These are phyloP conservation scores for Ophioderma brevispina DNA, from an alignment of 35 echinoderm and acorn worm species.

Conservation along the genomic window DNA sequence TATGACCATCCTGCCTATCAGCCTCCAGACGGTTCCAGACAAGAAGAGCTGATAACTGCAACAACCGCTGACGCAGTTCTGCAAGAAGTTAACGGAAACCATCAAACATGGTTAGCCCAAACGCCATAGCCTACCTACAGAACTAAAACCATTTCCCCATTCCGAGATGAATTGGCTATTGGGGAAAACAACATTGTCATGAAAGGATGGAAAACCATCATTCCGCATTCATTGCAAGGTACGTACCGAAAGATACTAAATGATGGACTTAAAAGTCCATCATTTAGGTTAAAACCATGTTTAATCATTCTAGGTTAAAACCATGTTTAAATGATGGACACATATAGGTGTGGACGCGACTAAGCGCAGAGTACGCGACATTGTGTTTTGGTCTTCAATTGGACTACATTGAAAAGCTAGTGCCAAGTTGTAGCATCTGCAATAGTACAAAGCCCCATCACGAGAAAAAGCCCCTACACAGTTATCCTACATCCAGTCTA, in stretches of 20 bases:
- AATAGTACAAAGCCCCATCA: background rate
- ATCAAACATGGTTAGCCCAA: constrained; percentile 12
- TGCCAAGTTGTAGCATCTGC: background rate
- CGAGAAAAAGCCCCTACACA: background rate
- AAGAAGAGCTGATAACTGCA: background rate
- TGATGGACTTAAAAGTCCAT: too few species aligned
- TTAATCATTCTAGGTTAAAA: too few species aligned
- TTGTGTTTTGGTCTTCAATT: constrained; percentile 1
- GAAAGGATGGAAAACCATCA: background rate
- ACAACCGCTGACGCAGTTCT: constrained; percentile 14
- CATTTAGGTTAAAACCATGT: too few species aligned
- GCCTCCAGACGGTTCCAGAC: background rate
- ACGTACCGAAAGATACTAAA: background rate
- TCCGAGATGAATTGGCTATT: background rate
- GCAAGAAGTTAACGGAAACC: background rate
- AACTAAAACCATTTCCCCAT: background rate
- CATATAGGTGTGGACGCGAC: background rate
- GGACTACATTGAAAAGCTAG: background rate
- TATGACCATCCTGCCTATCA: constrained; percentile 32
- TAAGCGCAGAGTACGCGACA: background rate
- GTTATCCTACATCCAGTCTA: background rate
- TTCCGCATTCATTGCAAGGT: background rate
- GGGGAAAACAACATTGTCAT: constrained; percentile 10
- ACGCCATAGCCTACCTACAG: background rate
- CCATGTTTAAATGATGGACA: too few species aligned